phyloP scores from a whole-genome alignment of 2,113 vertebrate genomes.

The human (Homo sapiens) region DNA sequence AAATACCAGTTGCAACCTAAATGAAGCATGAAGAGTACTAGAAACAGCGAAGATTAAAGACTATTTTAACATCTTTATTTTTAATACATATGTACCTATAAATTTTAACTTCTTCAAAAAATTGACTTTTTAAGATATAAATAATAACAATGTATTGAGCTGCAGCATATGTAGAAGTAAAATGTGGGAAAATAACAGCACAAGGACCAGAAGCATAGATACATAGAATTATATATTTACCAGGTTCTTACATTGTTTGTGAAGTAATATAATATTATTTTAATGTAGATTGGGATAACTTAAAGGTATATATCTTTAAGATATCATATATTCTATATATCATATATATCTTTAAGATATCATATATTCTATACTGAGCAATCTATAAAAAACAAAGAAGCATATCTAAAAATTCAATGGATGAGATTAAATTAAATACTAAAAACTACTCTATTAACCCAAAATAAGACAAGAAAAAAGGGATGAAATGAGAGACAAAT shows the following conservation, averaged over 20 bases:
- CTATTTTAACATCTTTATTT: not conserved
- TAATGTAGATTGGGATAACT: not conserved
- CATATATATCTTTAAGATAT: no score
- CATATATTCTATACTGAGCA: not conserved
- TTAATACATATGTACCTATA: not conserved
- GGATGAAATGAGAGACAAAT: not conserved
- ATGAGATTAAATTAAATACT: not conserved
- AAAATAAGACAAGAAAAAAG: not conserved
- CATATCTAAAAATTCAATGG: not conserved
- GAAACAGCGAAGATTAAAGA: not conserved
- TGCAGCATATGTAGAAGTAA: not conserved
- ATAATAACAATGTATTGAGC: not conserved
- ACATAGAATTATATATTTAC: not conserved
- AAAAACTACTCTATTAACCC: not conserved
- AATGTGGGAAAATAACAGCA: not conserved
- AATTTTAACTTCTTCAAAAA: not conserved
- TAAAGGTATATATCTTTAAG: no score
- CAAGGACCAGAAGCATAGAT: not conserved
- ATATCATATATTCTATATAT: no score
- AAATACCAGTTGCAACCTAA: not conserved
- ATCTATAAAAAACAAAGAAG: not conserved
- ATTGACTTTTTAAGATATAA: not conserved
- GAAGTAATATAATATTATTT: not conserved
- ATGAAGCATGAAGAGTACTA: not conserved
- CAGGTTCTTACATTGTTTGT: not conserved